phyloP scores from a whole-genome alignment of 35 echinoderm and acorn worm genomes.

The Eucidaris tribuloides region DNA sequence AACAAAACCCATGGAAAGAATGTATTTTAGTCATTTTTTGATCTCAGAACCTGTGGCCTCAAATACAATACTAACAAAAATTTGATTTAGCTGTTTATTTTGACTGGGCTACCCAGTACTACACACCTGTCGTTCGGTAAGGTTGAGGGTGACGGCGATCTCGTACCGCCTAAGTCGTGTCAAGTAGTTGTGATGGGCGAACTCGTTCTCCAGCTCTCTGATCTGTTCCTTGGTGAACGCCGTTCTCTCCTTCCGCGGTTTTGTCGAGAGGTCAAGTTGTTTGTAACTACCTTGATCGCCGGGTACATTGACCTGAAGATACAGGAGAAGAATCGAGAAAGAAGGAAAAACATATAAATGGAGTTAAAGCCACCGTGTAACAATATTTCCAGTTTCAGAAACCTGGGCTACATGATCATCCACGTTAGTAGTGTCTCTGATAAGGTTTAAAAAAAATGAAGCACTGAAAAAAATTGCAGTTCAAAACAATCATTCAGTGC shows the following conservation, averaged over 20 bases:
- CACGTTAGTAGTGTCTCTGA: not conserved
- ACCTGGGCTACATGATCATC: not conserved
- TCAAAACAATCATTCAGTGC: not conserved
- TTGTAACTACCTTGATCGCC: conserved; percentile 21
- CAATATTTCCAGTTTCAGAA: not conserved
- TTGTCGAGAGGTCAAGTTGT: conserved; percentile 85
- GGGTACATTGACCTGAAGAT: not conserved
- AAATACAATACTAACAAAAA: too few species aligned
- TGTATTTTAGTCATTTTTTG: too few species aligned
- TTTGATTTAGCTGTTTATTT: too few species aligned
- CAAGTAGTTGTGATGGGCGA: conserved; percentile 93
- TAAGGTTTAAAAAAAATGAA: not conserved
- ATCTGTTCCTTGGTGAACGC: conserved; percentile 99
- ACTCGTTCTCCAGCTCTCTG: conserved; percentile 96
- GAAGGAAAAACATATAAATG: not conserved
- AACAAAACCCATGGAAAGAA: too few species aligned
- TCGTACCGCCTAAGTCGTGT: conserved; percentile 95
- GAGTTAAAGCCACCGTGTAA: too few species aligned
- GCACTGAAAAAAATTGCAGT: not conserved
- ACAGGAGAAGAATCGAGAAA: not conserved
- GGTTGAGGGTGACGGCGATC: conserved; percentile 96
- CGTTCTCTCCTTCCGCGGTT: conserved; percentile 93
- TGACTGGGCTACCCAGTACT: not conserved
- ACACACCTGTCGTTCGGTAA: conserved; percentile 98
- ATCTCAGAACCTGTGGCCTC: too few species aligned